Percentiles rank a stretch among this genome's conserved stretches.
Conservation (phyloP, 2,113 vertebrate species). For the Prionailurus bengalensis region DNA sequence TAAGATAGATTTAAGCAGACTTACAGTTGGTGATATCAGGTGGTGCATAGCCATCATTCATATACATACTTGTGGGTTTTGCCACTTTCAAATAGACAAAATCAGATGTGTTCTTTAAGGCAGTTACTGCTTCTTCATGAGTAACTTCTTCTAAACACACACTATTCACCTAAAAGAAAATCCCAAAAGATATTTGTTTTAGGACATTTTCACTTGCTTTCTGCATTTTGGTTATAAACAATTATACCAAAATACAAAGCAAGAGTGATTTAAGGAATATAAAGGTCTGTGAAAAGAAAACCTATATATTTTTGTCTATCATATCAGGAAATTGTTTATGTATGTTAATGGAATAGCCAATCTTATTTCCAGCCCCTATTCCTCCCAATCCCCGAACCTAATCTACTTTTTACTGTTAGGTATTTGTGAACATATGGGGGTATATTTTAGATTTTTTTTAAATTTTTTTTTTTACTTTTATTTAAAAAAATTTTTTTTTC, state of each 20-base stretch:
- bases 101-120: slow-evolving; percentile 99
- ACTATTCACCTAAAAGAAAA: slow-evolving; percentile 93
- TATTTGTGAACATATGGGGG: background rate
- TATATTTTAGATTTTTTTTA: background rate
- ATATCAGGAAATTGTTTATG: background rate
- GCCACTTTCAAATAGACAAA: slow-evolving; percentile 98
- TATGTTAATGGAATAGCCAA: background rate
- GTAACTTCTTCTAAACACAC: slow-evolving; percentile 97
- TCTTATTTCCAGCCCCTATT: background rate
- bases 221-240: slow-evolving; percentile 35
- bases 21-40: slow-evolving; percentile 98
- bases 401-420: background rate
- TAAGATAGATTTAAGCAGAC: slow-evolving; percentile 80
- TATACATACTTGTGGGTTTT: slow-evolving; percentile 98
- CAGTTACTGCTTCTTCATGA: slow-evolving; percentile 98
- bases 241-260: background rate
- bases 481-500: no score
- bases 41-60: slow-evolving; percentile 95
- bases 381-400: background rate
- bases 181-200: background rate
- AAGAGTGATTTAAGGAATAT: background rate
- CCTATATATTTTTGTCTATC: background rate
- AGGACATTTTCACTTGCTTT: slow-evolving; percentile 27
- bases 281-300: slow-evolving; percentile 31
- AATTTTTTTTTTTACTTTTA: no score